Percentiles rank a stretch among this genome's conserved stretches.
Evolutionary conservation across 2,113 vertebrate genomes (phyloP).

Genomic region (Urocolius indicus): DNA sequence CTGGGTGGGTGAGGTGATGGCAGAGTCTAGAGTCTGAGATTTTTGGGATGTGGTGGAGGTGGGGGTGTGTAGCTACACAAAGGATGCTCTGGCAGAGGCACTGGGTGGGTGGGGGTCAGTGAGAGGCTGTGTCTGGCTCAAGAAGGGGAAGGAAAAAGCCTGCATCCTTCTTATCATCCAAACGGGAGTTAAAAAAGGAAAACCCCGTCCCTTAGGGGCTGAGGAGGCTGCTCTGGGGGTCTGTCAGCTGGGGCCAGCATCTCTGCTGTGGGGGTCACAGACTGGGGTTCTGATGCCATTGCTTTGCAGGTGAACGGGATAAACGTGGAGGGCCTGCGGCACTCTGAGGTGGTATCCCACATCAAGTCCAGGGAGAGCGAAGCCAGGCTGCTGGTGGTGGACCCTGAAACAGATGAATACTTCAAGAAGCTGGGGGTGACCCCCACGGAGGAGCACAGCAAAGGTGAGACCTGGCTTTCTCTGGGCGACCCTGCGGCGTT

Average conservation of each 20-base stretch:
- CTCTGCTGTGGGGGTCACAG: not conserved
- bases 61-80: rapidly evolving
- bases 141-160: not conserved
- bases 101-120: rapidly evolving
- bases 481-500: rapidly evolving
- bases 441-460: conserved; percentile 81
- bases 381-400: conserved; percentile 88
- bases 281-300: rapidly evolving
- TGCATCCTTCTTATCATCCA: not conserved
- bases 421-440: conserved; percentile 86
- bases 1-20: not conserved
- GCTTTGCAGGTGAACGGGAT: conserved; percentile 87
- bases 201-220: not conserved
- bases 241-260: not conserved
- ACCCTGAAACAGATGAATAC: conserved; percentile 86
- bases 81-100: not conserved
- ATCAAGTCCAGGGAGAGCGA: conserved; percentile 82
- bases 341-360: conserved; percentile 89
- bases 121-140: not conserved
- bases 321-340: conserved; percentile 85
- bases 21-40: not conserved
- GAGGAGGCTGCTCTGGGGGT: not conserved
- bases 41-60: not conserved
- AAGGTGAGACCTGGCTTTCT: conserved; percentile 72
- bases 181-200: rapidly evolving